Base-by-base conservation (phyloP, 30 jellyfish, hydroid and myxozoan genomes). In the Aurelia sp. region DNA sequence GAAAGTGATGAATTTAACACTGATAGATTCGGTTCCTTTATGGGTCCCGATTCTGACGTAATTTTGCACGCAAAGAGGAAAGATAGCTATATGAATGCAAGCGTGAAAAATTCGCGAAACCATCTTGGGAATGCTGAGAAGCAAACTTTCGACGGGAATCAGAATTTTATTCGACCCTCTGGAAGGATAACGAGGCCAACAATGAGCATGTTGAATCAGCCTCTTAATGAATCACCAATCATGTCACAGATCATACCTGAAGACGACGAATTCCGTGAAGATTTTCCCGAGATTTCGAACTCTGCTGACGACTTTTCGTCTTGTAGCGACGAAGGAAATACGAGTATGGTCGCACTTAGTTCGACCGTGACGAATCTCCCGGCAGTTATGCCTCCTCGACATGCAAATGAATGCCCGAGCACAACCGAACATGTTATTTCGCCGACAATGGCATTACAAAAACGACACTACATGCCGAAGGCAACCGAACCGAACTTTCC, bases 191-290 rank as follows among this genome's bases (percentile, higher is more conserved):
- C 90, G 18, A 20, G 90, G 53, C 90, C 90, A 65, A 79, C 90
- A n/a, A 79, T 79, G 90, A 79, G 90, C 81, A 79, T 23, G 20
- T 79, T 79, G 81, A 79, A 79, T 71, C 90, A 79, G 73, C 90
- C 90, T 79, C 90, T 79, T 3, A 66, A 50, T 79, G 90, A 79
- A 9, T 16, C 72, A 3, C 90, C 90, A 19, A 71, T 35, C 44
- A 63, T 79, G 48, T 37, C 72, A 17, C 90, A 79, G 61, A 51
- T 79, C 47, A 79, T 79, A 17, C 33, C 33, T 4, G 75, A 79
- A 4, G 90, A 79, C 73, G 90, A 79, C 48, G 90, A 79, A 13
- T 79, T 53, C 47, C 88, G 88, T 17, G 70, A 61, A 17, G 88
- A 78, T 7, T 78, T 78, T 52, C 88, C 78, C 33, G 88, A 78